These are phyloP conservation scores for Phylloscopus trochilus DNA, from an alignment of 2,113 vertebrate genomes.

Conservation along the genomic window DNA sequence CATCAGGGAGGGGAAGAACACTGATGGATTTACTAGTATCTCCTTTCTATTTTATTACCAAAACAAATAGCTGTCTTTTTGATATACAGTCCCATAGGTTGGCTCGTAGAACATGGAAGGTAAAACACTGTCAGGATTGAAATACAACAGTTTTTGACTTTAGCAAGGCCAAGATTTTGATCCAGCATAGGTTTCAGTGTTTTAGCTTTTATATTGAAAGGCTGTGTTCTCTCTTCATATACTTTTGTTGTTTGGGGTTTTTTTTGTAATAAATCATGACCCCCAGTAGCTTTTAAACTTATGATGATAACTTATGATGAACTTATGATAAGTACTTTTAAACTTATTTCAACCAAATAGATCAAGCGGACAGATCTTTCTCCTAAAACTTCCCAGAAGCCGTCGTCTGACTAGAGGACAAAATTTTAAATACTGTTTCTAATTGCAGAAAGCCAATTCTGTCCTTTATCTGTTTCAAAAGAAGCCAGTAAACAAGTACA, in stretches of 20 bases:
- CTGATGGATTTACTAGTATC: conserved; percentile 31
- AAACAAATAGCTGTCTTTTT: conserved; percentile 50
- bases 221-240: neutral
- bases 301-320: neutral
- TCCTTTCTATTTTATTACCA: conserved; percentile 44
- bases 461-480: neutral
- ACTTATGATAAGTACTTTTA: neutral
- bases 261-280: neutral
- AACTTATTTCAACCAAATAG: neutral
- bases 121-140: conserved; percentile 14
- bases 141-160: conserved; percentile 4
- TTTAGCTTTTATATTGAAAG: neutral
- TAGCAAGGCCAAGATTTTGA: neutral
- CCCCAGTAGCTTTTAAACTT: neutral
- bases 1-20: neutral
- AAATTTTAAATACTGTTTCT: neutral
- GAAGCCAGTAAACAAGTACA: neutral
- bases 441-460: neutral
- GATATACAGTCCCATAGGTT: conserved; percentile 2
- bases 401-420: neutral
- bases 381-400: neutral
- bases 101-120: neutral
- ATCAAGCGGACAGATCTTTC: neutral
- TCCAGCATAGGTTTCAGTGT: neutral
- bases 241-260: neutral